phyloP scores from a whole-genome alignment of 2,113 vertebrate genomes.

The Cinclus cinclus region DNA sequence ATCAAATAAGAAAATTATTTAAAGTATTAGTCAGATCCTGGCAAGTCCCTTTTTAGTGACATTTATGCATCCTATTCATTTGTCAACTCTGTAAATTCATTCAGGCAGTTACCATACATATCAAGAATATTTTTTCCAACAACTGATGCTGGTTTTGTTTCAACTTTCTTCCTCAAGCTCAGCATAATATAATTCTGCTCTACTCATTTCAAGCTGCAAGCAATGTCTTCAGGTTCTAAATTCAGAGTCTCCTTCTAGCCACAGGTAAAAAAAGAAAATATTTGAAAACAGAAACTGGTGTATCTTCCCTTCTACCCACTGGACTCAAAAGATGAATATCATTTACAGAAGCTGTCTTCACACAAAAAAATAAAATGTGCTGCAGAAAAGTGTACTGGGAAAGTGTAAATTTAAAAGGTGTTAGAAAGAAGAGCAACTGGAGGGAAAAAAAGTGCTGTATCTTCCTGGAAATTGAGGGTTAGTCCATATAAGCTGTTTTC shows the following conservation, averaged over 20 bases:
- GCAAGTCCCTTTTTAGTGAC: background rate
- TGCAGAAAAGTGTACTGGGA: background rate
- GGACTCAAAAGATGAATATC: background rate
- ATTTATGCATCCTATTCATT: constrained; percentile 4
- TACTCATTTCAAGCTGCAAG: background rate
- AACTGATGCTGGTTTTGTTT: background rate
- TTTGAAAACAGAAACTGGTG: background rate
- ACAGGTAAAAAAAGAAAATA: background rate
- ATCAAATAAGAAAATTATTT: background rate
- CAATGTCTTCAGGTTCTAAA: background rate
- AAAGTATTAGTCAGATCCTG: background rate
- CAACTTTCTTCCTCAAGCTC: background rate
- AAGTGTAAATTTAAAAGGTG: background rate
- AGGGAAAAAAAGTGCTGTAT: background rate
- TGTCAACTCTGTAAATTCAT: constrained; percentile 27
- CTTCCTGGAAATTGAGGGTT: background rate
- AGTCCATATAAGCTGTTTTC: background rate
- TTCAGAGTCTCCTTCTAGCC: background rate
- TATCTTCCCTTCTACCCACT: background rate
- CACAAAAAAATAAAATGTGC: background rate
- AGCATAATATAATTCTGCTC: background rate
- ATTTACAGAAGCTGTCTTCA: background rate
- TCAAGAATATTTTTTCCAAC: background rate
- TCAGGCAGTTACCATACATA: constrained; percentile 8
- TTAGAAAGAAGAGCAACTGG: background rate